Evolutionary conservation across 2,113 vertebrate species (phyloP).

Genomic region (Vombatus ursinus): DNA sequence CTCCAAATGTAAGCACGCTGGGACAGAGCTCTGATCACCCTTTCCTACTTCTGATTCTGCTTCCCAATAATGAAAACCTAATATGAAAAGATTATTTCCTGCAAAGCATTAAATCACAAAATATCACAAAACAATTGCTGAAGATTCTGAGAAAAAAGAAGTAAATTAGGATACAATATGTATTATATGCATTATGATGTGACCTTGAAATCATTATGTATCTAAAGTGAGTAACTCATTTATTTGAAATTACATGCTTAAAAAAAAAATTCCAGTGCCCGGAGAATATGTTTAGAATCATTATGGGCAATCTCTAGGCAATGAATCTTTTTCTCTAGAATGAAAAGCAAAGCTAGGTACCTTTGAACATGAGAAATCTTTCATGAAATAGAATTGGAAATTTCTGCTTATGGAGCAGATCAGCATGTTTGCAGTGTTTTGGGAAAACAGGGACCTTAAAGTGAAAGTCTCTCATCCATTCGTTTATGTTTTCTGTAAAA

Average conservation of each 20-base stretch:
- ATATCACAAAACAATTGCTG: background rate
- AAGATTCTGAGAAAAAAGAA: conserved; percentile 4
- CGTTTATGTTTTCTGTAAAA: conserved; percentile 2
- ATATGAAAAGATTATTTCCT: conserved; percentile 1
- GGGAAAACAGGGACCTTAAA: conserved; percentile 11
- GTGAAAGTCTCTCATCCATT: conserved; percentile 23
- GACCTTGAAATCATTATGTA: background rate
- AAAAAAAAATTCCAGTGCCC: background rate
- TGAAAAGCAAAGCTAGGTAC: background rate
- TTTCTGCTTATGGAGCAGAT: background rate
- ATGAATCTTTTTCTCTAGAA: conserved; percentile 31
- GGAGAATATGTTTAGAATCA: conserved; percentile 9
- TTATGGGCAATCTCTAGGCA: background rate
- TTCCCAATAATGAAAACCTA: background rate
- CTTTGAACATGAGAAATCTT: background rate
- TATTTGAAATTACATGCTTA: background rate
- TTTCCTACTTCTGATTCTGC: background rate
- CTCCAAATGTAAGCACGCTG: background rate
- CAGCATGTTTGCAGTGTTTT: background rate
- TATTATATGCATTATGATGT: background rate
- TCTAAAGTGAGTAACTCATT: background rate
- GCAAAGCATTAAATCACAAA: conserved; percentile 37
- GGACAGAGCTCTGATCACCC: background rate
- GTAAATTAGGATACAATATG: conserved; percentile 30
- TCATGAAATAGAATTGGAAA: conserved; percentile 33